These are phyloP conservation scores for Homarus gammarus DNA, from an alignment of 2,888 invertebrate species.

Conservation along the genomic window DNA sequence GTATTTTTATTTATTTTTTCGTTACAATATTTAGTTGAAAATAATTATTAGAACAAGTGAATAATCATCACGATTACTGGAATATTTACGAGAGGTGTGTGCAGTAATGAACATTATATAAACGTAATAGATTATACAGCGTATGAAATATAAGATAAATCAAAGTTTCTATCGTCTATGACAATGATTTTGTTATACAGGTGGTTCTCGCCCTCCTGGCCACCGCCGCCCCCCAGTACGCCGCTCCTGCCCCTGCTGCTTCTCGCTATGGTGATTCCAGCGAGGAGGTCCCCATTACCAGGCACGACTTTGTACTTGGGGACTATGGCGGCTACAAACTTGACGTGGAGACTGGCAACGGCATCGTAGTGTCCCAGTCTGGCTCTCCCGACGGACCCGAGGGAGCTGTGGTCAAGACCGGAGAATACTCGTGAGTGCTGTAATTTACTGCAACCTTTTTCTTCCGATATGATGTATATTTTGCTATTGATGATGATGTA, in stretches of 20 bases:
- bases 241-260: conserved; percentile 9
- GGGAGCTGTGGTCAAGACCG: conserved; percentile 47
- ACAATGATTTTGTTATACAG: no score
- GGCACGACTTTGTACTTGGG: conserved; percentile 30
- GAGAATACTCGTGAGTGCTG: conserved; percentile 58
- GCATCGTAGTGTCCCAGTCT: conserved; percentile 51
- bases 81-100: no score
- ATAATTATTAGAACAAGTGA: no score
- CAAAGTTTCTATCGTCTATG: no score
- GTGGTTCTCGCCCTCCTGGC: conserved; percentile 51
- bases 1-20: no score
- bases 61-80: no score
- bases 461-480: no score
- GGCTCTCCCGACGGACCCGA: conserved; percentile 62
- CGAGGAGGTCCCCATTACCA: conserved; percentile 47
- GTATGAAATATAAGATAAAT: no score
- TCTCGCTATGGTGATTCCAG: conserved; percentile 22
- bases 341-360: conserved; percentile 65
- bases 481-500: no score
- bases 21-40: no score
- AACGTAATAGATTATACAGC: no score
- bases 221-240: conserved; percentile 54
- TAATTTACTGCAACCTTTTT: background rate
- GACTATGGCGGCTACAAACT: conserved; percentile 59
- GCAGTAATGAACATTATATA: no score